These are phyloP conservation scores for Pristiophorus japonicus DNA, from an alignment of 2,113 vertebrate genomes.

Conservation along the genomic window DNA sequence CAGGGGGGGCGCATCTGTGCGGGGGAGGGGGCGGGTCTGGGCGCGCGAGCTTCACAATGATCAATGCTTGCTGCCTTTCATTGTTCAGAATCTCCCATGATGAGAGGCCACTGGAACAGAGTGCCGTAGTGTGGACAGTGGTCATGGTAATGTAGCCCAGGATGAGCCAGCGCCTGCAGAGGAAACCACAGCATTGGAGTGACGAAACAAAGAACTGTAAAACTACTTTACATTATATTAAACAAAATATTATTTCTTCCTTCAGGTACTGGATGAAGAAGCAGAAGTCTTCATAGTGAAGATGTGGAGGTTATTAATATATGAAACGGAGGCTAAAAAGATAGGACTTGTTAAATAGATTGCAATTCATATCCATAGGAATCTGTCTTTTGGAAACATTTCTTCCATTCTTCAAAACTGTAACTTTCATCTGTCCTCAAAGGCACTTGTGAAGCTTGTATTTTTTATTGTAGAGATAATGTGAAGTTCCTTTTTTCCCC, in stretches of 20 bases:
- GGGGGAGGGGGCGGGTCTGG: too few relatives aligned
- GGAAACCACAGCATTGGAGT: neutral
- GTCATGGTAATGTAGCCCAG: neutral
- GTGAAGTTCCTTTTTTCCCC: conserved; percentile 51
- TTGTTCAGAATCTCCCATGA: neutral
- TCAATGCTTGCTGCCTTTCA: neutral
- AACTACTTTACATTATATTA: neutral
- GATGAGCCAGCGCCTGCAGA: neutral
- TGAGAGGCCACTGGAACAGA: neutral
- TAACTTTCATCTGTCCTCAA: conserved; percentile 60
- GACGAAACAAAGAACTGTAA: neutral
- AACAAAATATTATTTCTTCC: neutral
- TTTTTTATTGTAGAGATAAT: conserved; percentile 75
- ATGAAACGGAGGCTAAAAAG: conserved; percentile 99
- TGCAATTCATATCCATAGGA: conserved; percentile 38
- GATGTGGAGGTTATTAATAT: conserved; percentile 99
- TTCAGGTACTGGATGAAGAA: conserved; percentile 95
- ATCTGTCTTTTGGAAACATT: conserved; percentile 35
- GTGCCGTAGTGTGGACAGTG: neutral
- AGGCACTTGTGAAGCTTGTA: conserved; percentile 65
- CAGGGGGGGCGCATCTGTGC: too few relatives aligned
- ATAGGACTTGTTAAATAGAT: conserved; percentile 95
- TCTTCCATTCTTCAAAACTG: conserved; percentile 47
- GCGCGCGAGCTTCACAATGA: too few relatives aligned
- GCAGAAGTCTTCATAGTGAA: conserved; percentile 99